Percentiles rank a stretch among this genome's conserved stretches.
phyloP scores from a whole-genome alignment of 2,113 vertebrate species.

The Lipophrys pholis region DNA sequence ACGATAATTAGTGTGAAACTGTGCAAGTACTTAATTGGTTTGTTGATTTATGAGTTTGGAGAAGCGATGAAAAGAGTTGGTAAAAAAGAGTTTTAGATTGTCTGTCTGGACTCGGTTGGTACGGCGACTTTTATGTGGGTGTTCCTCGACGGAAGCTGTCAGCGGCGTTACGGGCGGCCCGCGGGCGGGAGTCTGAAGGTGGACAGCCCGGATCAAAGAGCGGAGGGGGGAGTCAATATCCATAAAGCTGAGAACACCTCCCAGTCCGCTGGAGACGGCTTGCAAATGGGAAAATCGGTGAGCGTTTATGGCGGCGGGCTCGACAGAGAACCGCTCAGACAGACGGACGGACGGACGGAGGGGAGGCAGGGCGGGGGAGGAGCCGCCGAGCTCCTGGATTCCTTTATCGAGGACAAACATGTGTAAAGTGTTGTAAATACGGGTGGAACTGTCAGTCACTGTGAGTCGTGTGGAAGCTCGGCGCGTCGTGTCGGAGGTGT shows the following conservation, averaged over 20 bases:
- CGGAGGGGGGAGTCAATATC: constrained; percentile 63
- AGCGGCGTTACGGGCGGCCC: constrained; percentile 29
- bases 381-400: constrained; percentile 29
- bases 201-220: constrained; percentile 60
- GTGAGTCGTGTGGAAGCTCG: constrained; percentile 12
- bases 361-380: constrained; percentile 2
- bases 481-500: constrained; percentile 15
- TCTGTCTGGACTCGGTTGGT: constrained; percentile 4
- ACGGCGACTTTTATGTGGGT: constrained; percentile 23
- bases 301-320: constrained; percentile 51
- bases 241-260: constrained; percentile 58
- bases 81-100: no score
- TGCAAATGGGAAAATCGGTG: constrained; percentile 54
- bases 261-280: constrained; percentile 54
- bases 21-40: no score
- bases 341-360: constrained; percentile 34
- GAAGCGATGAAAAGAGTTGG: no score
- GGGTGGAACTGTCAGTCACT: constrained; percentile 35
- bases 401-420: constrained; percentile 42
- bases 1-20: no score
- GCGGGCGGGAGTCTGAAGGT: constrained; percentile 38
- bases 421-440: constrained; percentile 40
- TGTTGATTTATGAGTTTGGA: no score
- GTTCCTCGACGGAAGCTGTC: constrained; percentile 43
- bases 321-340: neutral